Evolutionary conservation across 1,140 invertebrate species (phyloP).

Genomic region (Papilio machaon): DNA sequence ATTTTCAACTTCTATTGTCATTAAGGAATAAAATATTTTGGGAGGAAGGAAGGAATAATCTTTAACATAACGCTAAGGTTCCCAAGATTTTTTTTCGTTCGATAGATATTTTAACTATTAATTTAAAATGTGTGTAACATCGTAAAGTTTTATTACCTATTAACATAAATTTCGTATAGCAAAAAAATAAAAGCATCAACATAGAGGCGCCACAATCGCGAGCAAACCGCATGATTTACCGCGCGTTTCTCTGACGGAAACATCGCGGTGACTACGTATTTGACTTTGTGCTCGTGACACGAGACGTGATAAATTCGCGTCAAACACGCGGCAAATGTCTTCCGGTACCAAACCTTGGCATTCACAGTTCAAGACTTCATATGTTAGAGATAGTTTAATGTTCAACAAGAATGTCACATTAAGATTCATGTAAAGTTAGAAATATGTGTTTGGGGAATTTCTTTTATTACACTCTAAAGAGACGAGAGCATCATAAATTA

Average conservation of each 20-base stretch:
- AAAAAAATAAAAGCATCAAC: background rate
- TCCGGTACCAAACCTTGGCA: conserved; percentile 26
- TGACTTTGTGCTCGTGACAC: conserved; percentile 15
- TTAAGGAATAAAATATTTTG: too few relatives aligned
- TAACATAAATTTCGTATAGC: background rate
- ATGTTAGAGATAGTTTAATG: background rate
- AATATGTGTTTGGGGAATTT: too few relatives aligned
- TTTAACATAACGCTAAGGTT: too few relatives aligned
- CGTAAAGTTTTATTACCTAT: background rate
- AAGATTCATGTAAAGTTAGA: background rate
- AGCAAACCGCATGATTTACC: conserved; percentile 5
- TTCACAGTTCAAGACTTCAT: background rate
- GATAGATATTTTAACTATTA: background rate
- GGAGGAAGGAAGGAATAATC: too few relatives aligned
- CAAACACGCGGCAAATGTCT: conserved; percentile 4
- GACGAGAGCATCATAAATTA: too few relatives aligned
- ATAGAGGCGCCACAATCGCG: background rate
- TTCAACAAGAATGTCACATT: conserved; percentile 6
- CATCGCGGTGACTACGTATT: conserved; percentile 15
- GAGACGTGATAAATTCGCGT: background rate
- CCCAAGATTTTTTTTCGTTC: background rate
- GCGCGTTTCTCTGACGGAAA: conserved; percentile 19
- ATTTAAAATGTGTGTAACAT: background rate
- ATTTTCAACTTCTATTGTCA: too few relatives aligned
- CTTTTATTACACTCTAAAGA: too few relatives aligned